phyloP scores from a whole-genome alignment of 2,113 vertebrate species.

The Psittacara wagleri region DNA sequence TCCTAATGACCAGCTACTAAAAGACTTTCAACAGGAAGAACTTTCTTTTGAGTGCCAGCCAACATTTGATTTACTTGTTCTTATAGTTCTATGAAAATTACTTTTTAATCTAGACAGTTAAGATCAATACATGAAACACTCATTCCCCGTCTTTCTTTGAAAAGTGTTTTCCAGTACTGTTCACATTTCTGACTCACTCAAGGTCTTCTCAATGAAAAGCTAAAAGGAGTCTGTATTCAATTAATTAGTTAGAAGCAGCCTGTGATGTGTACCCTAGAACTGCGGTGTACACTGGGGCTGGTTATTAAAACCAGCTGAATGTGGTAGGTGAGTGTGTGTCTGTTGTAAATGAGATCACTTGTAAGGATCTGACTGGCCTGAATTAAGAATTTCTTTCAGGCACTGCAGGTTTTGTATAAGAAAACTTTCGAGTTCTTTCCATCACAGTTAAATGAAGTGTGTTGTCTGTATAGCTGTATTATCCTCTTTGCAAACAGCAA shows the following conservation, averaged over 20 bases:
- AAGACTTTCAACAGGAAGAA: neutral
- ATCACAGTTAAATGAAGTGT: neutral
- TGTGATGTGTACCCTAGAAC: neutral
- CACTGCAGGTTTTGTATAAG: neutral
- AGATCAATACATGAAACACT: neutral
- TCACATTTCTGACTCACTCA: neutral
- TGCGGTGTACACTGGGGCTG: neutral
- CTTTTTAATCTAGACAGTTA: neutral
- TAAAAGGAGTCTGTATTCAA: neutral
- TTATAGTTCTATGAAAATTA: neutral
- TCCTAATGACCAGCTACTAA: neutral
- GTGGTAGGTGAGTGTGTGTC: neutral
- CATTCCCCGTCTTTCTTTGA: neutral
- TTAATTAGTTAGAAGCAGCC: neutral
- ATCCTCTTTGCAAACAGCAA: neutral
- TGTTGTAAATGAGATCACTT: neutral
- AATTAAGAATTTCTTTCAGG: neutral
- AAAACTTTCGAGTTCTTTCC: neutral
- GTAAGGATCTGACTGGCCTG: neutral
- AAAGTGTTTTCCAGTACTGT: neutral
- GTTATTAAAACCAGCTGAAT: neutral
- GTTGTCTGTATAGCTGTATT: neutral
- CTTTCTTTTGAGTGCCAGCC: neutral
- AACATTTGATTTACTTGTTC: neutral
- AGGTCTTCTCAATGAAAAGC: neutral